These are phyloP conservation scores for Actinostola sp. DNA, from an alignment of 92 coral and sea anemone species.

Conservation along the genomic window DNA sequence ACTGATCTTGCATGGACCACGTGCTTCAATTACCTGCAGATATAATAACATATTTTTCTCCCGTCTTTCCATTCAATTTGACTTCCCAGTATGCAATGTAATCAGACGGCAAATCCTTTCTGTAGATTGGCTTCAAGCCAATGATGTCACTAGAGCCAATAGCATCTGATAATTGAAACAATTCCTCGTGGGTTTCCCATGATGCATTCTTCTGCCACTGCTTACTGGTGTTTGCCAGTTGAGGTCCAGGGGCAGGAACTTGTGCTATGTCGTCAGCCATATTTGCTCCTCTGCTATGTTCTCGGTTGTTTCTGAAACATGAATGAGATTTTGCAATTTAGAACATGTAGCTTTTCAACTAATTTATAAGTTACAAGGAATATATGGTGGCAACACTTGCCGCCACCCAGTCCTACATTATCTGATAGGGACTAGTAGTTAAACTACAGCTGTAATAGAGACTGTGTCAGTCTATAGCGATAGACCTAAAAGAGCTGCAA, in stretches of 20 bases:
- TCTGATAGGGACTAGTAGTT: too few species aligned
- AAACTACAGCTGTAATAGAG: too few species aligned
- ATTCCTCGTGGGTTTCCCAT: constrained; percentile 78
- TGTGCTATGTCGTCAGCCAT: constrained; percentile 48
- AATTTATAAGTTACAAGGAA: too few species aligned
- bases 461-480: too few species aligned
- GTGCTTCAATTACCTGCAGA: constrained; percentile 67
- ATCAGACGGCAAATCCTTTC: constrained; percentile 75
- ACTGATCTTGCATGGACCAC: not conserved
- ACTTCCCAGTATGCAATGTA: constrained; percentile 89
- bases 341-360: not conserved
- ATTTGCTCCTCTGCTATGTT: constrained; percentile 12
- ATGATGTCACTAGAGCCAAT: constrained; percentile 65
- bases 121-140: constrained; percentile 73
- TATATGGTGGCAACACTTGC: too few species aligned
- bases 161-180: constrained; percentile 73
- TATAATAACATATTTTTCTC: constrained; percentile 78
- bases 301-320: constrained; percentile 23
- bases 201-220: constrained; percentile 68
- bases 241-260: constrained; percentile 10
- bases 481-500: too few species aligned
- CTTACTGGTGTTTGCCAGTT: constrained; percentile 29
- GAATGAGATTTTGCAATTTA: not conserved
- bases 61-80: constrained; percentile 62
- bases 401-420: too few species aligned